Base-by-base conservation (phyloP, 2,113 vertebrate species). In the Chinchilla lanigera region DNA sequence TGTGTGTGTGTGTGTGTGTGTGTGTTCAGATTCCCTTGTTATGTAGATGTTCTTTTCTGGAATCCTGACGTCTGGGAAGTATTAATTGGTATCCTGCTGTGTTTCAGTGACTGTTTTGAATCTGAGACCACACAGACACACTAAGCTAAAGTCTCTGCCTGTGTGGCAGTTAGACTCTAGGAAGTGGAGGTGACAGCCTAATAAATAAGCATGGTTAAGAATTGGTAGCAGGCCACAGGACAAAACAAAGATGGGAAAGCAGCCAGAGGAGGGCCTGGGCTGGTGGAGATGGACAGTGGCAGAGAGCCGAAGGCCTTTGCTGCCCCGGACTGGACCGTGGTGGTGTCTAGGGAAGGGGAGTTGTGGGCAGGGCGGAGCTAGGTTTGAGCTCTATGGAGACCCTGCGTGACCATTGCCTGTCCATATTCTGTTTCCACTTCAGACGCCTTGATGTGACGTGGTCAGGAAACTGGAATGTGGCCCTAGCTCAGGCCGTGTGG, bases 241-340 rank as follows among this genome's bases (percentile, higher is more conserved):
- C 26, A 16, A 33, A 84, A 3, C 28, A 28, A 11, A 85, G 85
- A 60, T 65, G 30, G 14, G 7, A 22, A n/a, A 19, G 61, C 24
- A 58, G 54, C 7, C 28, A 50, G 61, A n/a, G 33, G 10, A 6
- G 19, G 3, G 20, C 7, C 17, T 7, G 1, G 8, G 8, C 9
- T 11, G 19, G 26, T n/a, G 0, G 20, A 0, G 3, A 7, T 22
- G 33, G 11, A 2, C 22, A 28, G 33, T 17, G n/a, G 38, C 7
- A 4, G 38, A 33, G 41, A 11, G 75, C 12, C 1, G 5, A 38
- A 52, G 78, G n/a, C n/a, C 20, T 44, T 41, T 71, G 13, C 22
- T 22, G 50, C 16, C 10, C 44, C 44, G 24, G 33, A 30, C 24
- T 14, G 11, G 30, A 33, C 26, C 19, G 4, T 19, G 2, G 14